Evolutionary conservation across 2,888 invertebrate genomes (phyloP).

Genomic region (Ctenicera cuprea): DNA sequence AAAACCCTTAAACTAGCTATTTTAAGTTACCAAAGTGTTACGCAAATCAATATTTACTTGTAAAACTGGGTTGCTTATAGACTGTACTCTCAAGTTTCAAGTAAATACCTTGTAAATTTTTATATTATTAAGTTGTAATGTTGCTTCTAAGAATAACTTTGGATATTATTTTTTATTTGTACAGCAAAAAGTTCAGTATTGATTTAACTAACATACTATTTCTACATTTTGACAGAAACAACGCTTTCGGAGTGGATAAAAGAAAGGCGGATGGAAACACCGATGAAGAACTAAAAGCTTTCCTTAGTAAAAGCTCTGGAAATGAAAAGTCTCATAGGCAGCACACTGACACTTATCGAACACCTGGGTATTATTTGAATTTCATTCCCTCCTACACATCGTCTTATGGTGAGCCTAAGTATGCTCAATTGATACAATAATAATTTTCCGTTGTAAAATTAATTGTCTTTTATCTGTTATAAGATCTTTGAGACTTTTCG

Average conservation of each 20-base stretch:
- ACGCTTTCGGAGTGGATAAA: conserved; percentile 47
- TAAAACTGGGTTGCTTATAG: too few relatives aligned
- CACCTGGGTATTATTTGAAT: conserved; percentile 35
- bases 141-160: too few relatives aligned
- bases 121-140: too few relatives aligned
- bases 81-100: too few relatives aligned
- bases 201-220: neutral
- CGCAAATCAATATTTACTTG: conserved; percentile 3
- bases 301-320: conserved; percentile 41
- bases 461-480: conserved; percentile 2
- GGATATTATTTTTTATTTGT: too few relatives aligned
- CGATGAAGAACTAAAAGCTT: conserved; percentile 48
- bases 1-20: neutral
- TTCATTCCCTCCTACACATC: conserved; percentile 30
- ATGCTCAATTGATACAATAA: conserved; percentile 41
- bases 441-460: neutral
- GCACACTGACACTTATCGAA: conserved; percentile 43
- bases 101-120: too few relatives aligned
- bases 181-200: too few relatives aligned
- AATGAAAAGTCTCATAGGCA: conserved; percentile 42
- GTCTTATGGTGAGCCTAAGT: conserved; percentile 40
- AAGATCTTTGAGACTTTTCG: neutral
- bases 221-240: conserved; percentile 24
- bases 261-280: conserved; percentile 37
- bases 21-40: neutral